Evolutionary conservation across 2,113 vertebrate species (phyloP).

Genomic region (Chinchilla lanigera): DNA sequence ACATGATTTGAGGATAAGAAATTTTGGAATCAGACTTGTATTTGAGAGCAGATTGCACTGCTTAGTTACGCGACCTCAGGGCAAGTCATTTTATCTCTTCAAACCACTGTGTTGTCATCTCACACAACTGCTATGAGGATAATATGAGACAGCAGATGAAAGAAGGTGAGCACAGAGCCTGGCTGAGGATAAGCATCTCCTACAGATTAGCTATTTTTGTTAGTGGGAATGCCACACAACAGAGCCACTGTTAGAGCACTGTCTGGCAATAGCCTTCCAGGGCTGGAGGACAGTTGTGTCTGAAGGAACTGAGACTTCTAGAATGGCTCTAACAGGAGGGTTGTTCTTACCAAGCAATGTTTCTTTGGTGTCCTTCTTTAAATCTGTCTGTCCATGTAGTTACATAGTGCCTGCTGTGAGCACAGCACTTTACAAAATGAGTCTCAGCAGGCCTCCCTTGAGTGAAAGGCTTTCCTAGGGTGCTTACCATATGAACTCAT

Average conservation of each 20-base stretch:
- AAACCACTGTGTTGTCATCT: background rate
- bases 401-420: background rate
- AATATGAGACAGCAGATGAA: background rate
- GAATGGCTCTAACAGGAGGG: background rate
- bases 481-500: slow-evolving; percentile 24
- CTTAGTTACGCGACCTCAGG: rapidly evolving
- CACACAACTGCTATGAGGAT: background rate
- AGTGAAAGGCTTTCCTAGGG: slow-evolving; percentile 7
- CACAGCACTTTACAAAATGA: background rate
- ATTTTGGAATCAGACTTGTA: background rate
- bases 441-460: background rate
- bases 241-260: background rate
- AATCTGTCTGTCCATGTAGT: background rate
- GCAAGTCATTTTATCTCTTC: background rate
- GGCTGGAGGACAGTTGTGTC: background rate
- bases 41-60: background rate
- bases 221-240: background rate
- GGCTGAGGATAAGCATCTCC: background rate
- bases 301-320: background rate
- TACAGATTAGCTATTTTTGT: background rate
- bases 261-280: rapidly evolving
- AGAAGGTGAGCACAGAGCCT: background rate
- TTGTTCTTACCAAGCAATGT: background rate
- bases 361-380: background rate
- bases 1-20: background rate